phyloP scores from a whole-genome alignment of 2,113 vertebrate genomes.

The Trematocara nigrifrons region DNA sequence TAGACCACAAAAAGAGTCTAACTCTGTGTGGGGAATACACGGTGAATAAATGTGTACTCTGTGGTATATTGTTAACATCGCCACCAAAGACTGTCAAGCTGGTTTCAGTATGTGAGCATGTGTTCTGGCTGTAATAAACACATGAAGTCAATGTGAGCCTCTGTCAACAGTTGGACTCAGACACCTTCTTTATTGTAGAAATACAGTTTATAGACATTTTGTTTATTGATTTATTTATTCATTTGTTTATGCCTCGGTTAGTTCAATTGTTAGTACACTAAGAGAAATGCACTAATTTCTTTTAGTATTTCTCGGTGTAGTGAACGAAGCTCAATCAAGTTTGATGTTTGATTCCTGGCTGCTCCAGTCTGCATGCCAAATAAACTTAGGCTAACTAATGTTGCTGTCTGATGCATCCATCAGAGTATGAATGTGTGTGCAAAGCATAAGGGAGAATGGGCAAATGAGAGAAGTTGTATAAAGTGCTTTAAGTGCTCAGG shows the following conservation, averaged over 20 bases:
- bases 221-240: neutral
- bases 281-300: neutral
- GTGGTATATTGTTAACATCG: neutral
- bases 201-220: neutral
- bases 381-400: neutral
- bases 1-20: neutral
- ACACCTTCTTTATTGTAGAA: neutral
- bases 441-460: neutral
- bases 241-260: neutral
- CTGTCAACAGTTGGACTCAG: neutral
- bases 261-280: neutral
- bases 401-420: neutral
- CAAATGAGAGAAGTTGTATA: neutral
- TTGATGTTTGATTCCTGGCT: neutral
- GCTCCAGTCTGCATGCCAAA: neutral
- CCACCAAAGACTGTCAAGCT: neutral
- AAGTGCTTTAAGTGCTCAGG: neutral
- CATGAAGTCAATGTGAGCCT: neutral
- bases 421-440: neutral
- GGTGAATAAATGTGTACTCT: neutral
- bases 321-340: neutral
- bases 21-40: neutral
- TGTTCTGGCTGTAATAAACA: neutral
- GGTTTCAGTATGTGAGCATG: neutral
- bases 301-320: neutral